Conservation (phyloP, 2,797 vertebrate genomes). For the Acomys russatus region DNA sequence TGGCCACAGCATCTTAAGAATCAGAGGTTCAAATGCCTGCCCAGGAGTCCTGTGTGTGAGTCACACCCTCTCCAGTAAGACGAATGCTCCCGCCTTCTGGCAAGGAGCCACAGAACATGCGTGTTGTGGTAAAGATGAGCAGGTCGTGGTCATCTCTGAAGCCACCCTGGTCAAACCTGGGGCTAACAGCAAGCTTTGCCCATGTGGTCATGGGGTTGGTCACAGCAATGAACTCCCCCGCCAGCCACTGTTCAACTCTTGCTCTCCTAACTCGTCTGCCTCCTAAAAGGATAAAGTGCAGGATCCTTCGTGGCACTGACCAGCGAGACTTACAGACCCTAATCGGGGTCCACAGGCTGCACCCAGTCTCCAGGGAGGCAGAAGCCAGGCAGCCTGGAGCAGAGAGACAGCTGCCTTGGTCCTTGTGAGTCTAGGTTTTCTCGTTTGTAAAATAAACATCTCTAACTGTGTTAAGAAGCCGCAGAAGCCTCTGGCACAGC, state of each 20-base stretch:
- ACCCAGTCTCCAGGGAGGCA: not conserved
- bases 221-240: not conserved
- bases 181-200: not conserved
- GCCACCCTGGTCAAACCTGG: not conserved
- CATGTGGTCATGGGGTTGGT: not conserved
- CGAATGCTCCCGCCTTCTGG: not conserved
- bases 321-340: too few species aligned
- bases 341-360: not conserved
- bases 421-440: not conserved
- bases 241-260: not conserved
- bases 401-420: not conserved
- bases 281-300: not conserved
- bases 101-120: not conserved
- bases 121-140: not conserved
- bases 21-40: not conserved
- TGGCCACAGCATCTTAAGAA: not conserved
- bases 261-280: not conserved
- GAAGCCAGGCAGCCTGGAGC: not conserved
- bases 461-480: not conserved
- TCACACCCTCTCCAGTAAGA: not conserved
- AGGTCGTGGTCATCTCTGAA: not conserved
- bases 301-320: not conserved
- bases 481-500: not conserved
- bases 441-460: not conserved
- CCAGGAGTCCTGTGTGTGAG: not conserved